phyloP scores from a whole-genome alignment of 2,797 vertebrate species.

The Enoplosus armatus region DNA sequence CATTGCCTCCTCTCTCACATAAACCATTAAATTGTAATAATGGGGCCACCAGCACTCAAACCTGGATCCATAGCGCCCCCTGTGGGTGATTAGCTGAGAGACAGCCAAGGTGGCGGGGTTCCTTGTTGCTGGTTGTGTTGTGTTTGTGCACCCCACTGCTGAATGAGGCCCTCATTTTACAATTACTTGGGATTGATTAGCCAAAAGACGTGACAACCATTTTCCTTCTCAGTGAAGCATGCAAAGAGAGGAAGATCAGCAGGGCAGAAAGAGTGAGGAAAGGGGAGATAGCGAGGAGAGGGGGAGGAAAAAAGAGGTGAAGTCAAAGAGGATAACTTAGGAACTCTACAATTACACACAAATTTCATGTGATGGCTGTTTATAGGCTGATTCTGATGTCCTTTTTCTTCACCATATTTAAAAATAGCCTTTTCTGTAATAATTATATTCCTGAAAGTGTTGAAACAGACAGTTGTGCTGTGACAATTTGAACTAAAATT shows the following conservation, averaged over 20 bases:
- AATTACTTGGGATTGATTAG: slow-evolving; percentile 33
- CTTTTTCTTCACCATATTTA: neutral
- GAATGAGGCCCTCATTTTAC: slow-evolving; percentile 22
- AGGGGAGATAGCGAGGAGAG: neutral
- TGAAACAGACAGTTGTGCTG: neutral
- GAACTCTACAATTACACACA: neutral
- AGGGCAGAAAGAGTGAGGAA: neutral
- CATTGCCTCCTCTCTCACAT: slow-evolving; percentile 79
- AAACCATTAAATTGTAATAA: slow-evolving; percentile 82
- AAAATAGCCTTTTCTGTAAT: neutral
- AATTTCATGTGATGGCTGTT: neutral
- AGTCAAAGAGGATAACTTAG: neutral
- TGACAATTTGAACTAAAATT: neutral
- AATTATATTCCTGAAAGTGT: neutral
- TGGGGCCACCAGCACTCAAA: slow-evolving; percentile 77
- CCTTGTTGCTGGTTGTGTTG: slow-evolving; percentile 12
- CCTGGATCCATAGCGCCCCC: slow-evolving; percentile 82
- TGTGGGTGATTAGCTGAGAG: slow-evolving; percentile 57
- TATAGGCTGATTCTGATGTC: neutral
- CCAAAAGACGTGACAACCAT: slow-evolving; percentile 5
- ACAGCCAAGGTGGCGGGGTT: slow-evolving; percentile 28
- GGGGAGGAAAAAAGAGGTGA: neutral
- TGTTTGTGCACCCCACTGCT: slow-evolving; percentile 29
- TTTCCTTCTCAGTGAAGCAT: neutral
- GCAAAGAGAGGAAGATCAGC: neutral